phyloP scores from a whole-genome alignment of 2,113 vertebrate genomes.

The Tachycineta bicolor region DNA sequence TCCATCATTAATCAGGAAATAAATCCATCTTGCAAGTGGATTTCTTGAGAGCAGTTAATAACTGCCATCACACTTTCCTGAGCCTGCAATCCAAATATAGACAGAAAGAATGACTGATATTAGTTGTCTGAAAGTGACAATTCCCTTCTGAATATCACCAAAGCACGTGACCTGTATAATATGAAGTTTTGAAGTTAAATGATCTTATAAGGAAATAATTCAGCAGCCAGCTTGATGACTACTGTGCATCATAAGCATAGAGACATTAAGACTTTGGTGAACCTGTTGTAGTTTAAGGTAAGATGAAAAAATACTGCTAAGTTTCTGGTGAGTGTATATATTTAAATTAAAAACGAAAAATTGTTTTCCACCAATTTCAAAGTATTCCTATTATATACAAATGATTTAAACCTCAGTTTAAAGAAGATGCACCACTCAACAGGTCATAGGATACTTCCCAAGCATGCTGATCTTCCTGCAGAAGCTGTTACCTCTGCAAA shows the following conservation, averaged over 20 bases:
- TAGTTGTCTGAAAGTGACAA: conserved; percentile 75
- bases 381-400: background rate
- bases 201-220: conserved; percentile 73
- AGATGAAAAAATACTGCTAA: background rate
- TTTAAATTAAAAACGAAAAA: background rate
- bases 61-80: conserved; percentile 77
- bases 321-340: background rate
- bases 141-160: conserved; percentile 73
- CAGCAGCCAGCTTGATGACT: conserved; percentile 60
- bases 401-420: background rate
- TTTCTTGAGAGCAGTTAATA: conserved; percentile 81
- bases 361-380: background rate
- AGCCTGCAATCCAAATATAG: conserved; percentile 79
- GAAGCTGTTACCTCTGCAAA: background rate
- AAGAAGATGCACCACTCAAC: background rate
- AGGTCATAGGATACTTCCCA: background rate
- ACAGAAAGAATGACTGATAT: conserved; percentile 77
- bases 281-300: background rate
- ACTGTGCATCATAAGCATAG: background rate
- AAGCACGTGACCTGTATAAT: conserved; percentile 63
- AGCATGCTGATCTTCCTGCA: background rate
- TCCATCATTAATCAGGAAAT: conserved; percentile 81
- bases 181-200: conserved; percentile 74
- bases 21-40: conserved; percentile 76
- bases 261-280: background rate